A percentile compares a stretch with the other conserved stretches of the same genome.
phyloP scores from a whole-genome alignment of 2,113 vertebrate genomes.

The Capra hircus region DNA sequence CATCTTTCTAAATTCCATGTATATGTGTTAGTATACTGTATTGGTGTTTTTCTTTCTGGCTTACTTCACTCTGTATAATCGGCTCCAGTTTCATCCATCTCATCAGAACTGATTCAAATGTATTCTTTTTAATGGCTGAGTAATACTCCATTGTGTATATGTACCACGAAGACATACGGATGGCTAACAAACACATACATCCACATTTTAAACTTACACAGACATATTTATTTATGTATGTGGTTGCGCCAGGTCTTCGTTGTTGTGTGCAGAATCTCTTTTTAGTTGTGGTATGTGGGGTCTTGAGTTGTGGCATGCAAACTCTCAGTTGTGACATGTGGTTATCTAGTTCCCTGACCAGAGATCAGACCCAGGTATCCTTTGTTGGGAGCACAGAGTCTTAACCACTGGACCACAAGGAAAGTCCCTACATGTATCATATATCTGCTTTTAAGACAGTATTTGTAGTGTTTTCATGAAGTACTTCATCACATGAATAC shows the following conservation, averaged over 20 bases:
- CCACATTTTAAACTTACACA: background rate
- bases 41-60: too few relatives aligned
- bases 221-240: background rate
- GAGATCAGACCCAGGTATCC: background rate
- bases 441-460: background rate
- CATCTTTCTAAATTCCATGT: too few relatives aligned
- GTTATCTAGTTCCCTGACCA: background rate
- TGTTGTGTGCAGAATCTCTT: background rate
- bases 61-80: too few relatives aligned
- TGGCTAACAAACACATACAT: background rate
- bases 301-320: background rate
- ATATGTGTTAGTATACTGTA: too few relatives aligned
- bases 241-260: accelerated
- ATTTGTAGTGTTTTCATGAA: background rate
- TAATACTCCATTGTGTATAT: too few relatives aligned
- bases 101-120: too few relatives aligned
- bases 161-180: too few relatives aligned
- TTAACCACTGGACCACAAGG: background rate
- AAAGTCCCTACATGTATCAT: background rate
- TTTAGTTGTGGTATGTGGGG: background rate
- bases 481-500: background rate
- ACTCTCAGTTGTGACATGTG: background rate
- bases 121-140: too few relatives aligned
- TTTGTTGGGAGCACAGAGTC: background rate
- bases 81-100: too few relatives aligned